Conservation (phyloP, 2,113 vertebrate genomes). For the Brachionichthys hirsutus region DNA sequence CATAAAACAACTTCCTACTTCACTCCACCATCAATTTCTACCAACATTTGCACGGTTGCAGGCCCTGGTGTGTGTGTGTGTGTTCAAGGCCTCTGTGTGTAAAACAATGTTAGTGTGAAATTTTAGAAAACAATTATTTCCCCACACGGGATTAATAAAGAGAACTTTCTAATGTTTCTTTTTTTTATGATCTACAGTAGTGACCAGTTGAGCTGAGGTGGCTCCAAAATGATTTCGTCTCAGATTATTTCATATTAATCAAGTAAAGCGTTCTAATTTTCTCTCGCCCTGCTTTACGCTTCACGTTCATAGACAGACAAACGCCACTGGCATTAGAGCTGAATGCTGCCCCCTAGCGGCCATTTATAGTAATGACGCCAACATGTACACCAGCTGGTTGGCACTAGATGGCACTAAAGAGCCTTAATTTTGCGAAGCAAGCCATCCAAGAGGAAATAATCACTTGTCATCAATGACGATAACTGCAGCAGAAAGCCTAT, state of each 20-base stretch:
- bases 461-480: neutral
- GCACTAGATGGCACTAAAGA: conserved; percentile 55
- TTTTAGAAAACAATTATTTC: no score
- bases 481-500: neutral
- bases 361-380: neutral
- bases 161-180: conserved; percentile 23
- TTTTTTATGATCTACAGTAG: neutral
- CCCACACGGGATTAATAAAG: no score
- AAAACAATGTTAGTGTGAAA: no score
- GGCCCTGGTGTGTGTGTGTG: conserved; percentile 15
- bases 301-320: neutral
- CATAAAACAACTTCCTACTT: no score
- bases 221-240: no score
- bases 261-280: neutral
- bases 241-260: neutral
- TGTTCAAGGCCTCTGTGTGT: conserved; percentile 15
- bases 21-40: no score
- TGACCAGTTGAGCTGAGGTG: no score
- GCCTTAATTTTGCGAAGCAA: conserved; percentile 15
- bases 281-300: neutral
- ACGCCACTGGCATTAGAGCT: neutral
- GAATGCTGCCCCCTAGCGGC: conserved; percentile 19
- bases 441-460: neutral
- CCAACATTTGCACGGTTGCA: no score
- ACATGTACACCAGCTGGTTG: neutral